These are phyloP conservation scores for Cynopterus sphinx DNA, from an alignment of 2,797 vertebrate genomes.

Conservation along the genomic window DNA sequence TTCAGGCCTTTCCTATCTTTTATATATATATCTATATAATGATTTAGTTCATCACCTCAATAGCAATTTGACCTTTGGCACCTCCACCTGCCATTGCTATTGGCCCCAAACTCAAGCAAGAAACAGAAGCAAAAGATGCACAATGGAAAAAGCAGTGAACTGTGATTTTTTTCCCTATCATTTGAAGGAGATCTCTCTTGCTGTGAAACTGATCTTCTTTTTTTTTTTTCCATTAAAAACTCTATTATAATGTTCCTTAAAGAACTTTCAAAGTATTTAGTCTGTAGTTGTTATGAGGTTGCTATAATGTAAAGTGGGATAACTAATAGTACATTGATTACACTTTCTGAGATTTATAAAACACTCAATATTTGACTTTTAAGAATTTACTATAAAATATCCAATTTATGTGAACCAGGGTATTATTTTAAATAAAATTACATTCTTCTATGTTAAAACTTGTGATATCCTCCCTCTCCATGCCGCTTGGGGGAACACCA, in stretches of 20 bases:
- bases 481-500: too few relatives aligned
- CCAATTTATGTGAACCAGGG: not conserved
- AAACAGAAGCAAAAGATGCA: conserved; percentile 34
- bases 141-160: not conserved
- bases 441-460: not conserved
- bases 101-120: conserved; percentile 19
- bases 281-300: not conserved
- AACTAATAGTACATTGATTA: conserved; percentile 20
- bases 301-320: not conserved
- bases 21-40: not conserved
- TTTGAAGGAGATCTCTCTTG: conserved; percentile 7
- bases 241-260: not conserved
- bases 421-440: not conserved
- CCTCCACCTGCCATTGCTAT: not conserved
- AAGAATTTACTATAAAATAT: conserved; percentile 17
- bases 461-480: too few relatives aligned
- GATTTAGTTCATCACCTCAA: conserved; percentile 30
- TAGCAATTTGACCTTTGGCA: not conserved
- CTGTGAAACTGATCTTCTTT: conserved; percentile 19
- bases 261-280: conserved; percentile 25
- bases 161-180: conserved; percentile 38
- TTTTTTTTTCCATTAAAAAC: not conserved
- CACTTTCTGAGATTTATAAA: not conserved
- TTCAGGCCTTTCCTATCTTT: not conserved
- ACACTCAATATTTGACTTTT: conserved; percentile 26